Evolutionary conservation across 1,140 invertebrate genomes (phyloP).

Genomic region (Lepidurus packardi): DNA sequence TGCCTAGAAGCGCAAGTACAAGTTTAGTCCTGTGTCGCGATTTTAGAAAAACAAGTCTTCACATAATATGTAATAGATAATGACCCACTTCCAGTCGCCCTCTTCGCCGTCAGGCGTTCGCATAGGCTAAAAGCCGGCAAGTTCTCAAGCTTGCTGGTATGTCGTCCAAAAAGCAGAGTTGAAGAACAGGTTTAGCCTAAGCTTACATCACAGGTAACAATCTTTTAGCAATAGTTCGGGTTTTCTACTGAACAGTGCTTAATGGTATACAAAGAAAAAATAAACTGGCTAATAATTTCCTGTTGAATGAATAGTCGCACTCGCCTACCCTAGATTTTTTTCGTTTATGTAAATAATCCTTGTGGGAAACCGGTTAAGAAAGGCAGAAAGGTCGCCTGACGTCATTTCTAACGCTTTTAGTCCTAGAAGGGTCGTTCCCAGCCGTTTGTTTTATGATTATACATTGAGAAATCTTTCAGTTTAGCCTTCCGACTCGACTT

Average conservation of each 20-base stretch:
- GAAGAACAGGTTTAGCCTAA: neutral
- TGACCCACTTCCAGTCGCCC: neutral
- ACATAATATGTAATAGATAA: neutral
- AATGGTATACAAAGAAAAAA: neutral
- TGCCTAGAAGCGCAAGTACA: neutral
- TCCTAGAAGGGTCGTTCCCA: too few species aligned
- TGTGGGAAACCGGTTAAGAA: neutral
- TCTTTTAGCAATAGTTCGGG: neutral
- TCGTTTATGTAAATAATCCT: neutral
- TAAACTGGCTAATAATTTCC: neutral
- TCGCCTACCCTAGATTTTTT: neutral
- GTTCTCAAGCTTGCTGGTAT: neutral
- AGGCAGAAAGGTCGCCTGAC: neutral
- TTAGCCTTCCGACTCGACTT: too few species aligned
- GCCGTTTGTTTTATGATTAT: too few species aligned
- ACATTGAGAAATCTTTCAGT: too few species aligned
- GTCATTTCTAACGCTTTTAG: neutral
- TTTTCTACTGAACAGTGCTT: neutral
- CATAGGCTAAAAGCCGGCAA: neutral
- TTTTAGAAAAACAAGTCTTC: neutral
- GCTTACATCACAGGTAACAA: neutral
- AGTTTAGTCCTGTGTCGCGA: too few species aligned
- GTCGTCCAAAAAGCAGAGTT: neutral
- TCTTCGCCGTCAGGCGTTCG: neutral
- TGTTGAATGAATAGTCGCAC: neutral